These are phyloP conservation scores for Dicrurus megarhynchus DNA, from an alignment of 2,113 vertebrate species.

Conservation along the genomic window DNA sequence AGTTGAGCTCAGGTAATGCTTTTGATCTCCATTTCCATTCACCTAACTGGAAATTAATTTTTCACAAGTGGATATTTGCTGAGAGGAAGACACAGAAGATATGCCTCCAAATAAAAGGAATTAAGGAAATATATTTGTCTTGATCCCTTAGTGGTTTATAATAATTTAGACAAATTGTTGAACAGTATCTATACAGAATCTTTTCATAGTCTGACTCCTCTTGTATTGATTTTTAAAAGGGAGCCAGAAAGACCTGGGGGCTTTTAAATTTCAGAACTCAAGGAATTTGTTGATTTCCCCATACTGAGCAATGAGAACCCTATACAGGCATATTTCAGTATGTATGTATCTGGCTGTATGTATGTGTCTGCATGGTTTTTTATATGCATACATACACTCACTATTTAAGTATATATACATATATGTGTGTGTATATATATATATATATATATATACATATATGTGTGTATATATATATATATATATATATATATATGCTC, in stretches of 20 bases:
- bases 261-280: neutral
- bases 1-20: conserved; percentile 40
- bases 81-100: neutral
- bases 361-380: neutral
- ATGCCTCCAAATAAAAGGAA: neutral
- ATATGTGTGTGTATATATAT: neutral
- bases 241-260: neutral
- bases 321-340: neutral
- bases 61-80: neutral
- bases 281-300: neutral
- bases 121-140: neutral
- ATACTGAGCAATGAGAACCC: neutral
- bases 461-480: neutral
- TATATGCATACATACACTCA: too few relatives aligned
- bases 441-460: neutral
- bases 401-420: neutral
- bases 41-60: conserved; percentile 26
- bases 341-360: neutral
- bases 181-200: neutral
- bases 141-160: neutral
- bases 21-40: conserved; percentile 37
- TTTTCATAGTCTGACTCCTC: neutral
- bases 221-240: neutral
- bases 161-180: neutral
- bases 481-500: neutral